A percentile compares a stretch with the other conserved stretches of the same genome.
These are phyloP conservation scores for Steromphala cineraria DNA, from an alignment of 2,888 invertebrate species.

Conservation along the genomic window DNA sequence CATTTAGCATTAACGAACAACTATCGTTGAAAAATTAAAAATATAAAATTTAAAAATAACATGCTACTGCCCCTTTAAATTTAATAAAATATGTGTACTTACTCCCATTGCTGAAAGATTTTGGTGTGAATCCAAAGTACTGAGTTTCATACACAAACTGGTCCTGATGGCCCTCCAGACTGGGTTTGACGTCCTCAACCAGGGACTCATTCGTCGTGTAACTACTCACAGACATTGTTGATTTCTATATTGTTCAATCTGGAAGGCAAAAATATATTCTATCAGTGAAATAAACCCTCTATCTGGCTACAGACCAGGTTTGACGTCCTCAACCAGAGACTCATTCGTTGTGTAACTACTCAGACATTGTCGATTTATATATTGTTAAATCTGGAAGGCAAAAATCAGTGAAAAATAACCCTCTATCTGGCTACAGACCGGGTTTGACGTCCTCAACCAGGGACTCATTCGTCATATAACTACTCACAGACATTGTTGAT, in stretches of 20 bases:
- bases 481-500: neutral
- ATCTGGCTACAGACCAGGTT: too few species aligned
- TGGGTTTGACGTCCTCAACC: neutral
- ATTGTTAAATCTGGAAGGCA: too few species aligned
- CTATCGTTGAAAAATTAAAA: too few species aligned
- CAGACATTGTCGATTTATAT: neutral
- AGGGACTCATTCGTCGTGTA: neutral
- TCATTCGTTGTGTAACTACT: neutral
- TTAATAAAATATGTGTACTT: conserved; percentile 22
- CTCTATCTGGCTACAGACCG: neutral
- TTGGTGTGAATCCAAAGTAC: conserved; percentile 60
- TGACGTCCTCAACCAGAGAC: neutral
- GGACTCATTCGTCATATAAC: neutral
- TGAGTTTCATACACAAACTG: conserved; percentile 57
- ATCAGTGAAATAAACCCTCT: too few species aligned
- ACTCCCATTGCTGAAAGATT: conserved; percentile 58
- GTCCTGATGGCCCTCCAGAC: neutral
- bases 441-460: neutral
- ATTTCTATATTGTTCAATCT: too few species aligned
- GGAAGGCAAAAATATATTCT: too few species aligned
- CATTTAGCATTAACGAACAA: too few species aligned
- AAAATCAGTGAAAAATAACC: too few species aligned
- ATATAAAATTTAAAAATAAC: too few species aligned
- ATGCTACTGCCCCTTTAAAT: too few species aligned
- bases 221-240: neutral